Conservation (phyloP, 1,140 invertebrate species). For the Leptonema lineaticorne region DNA sequence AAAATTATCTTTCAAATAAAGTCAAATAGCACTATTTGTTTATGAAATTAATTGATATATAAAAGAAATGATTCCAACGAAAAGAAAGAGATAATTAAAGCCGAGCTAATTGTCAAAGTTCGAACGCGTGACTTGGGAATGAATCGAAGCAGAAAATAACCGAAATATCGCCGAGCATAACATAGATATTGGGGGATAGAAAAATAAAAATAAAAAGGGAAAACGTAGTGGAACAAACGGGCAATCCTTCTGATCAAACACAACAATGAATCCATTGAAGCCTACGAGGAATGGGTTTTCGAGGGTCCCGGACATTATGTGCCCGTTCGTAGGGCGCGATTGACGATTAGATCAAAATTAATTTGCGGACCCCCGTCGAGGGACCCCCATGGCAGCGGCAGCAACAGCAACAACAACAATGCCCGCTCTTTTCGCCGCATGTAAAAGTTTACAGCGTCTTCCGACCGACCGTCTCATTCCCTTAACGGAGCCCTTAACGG, state of each 20-base stretch:
- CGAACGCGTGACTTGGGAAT: too few species aligned
- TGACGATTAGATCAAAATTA: conserved; percentile 22
- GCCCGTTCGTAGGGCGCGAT: background rate
- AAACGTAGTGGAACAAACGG: too few species aligned
- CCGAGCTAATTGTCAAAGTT: too few species aligned
- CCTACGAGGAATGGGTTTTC: background rate
- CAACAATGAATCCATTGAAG: background rate
- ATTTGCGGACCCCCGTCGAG: conserved; percentile 1
- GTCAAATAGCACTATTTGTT: too few species aligned
- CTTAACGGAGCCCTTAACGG: background rate
- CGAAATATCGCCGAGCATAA: too few species aligned
- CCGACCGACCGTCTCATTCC: background rate
- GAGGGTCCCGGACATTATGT: background rate
- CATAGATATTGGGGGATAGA: too few species aligned
- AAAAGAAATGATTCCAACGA: too few species aligned
- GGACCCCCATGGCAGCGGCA: conserved; percentile 13
- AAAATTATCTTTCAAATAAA: too few species aligned
- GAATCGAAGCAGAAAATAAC: too few species aligned
- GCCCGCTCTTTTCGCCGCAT: conserved; percentile 24
- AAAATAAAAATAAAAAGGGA: too few species aligned
- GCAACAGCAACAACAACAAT: conserved; percentile 18
- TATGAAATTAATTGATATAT: too few species aligned
- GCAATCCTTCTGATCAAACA: background rate
- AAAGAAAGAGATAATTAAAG: too few species aligned
- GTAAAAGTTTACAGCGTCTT: conserved; percentile 24